Evolutionary conservation across 2,797 vertebrate genomes (phyloP).

Genomic region (Thunnus albacares): DNA sequence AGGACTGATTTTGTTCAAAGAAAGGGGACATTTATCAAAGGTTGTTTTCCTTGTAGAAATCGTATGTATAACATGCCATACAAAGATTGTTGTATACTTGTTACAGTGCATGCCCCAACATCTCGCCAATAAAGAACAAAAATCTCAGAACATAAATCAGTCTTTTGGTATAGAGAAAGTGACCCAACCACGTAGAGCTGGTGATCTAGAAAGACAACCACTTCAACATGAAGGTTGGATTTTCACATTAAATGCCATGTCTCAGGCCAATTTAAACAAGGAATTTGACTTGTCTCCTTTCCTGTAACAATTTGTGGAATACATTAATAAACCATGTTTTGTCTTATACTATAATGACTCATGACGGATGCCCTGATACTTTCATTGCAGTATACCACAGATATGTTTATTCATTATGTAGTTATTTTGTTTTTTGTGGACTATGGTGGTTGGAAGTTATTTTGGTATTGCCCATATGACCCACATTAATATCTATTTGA

Average conservation of each 20-base stretch:
- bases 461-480: background rate
- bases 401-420: no score
- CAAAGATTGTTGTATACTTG: no score
- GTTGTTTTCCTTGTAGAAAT: no score
- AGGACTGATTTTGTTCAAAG: no score
- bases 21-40: no score
- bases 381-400: background rate
- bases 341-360: background rate
- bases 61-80: no score
- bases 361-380: background rate
- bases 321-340: background rate
- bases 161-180: background rate
- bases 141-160: background rate
- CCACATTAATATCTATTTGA: background rate
- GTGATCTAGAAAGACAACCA: background rate
- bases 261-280: background rate
- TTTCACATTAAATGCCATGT: no score
- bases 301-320: background rate
- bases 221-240: background rate
- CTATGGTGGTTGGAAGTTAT: background rate
- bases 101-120: no score
- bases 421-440: no score
- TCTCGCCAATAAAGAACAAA: background rate
- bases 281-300: background rate
- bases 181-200: background rate